Base-by-base conservation (phyloP, 2,888 invertebrate genomes). In the Boloria selene region DNA sequence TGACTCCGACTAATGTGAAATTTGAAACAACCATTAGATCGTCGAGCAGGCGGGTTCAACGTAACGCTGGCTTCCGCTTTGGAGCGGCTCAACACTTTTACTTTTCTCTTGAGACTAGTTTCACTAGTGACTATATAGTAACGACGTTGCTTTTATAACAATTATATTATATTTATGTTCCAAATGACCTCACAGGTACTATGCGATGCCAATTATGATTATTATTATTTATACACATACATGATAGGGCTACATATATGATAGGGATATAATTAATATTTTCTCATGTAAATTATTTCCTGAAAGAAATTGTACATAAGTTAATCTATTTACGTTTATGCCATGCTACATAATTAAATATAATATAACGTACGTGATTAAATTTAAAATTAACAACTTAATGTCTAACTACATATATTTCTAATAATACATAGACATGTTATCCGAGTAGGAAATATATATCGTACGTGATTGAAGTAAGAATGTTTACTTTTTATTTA, bases 101-200 rank as follows among this genome's bases (percentile, higher is more conserved):
- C 90, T 90, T 90, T 90, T 86, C 86, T 86, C 84, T 80, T 75
- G 75, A 74, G 69, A 79, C 79, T 76, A 74, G 78, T 77, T 74
- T 73, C 77, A 73, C 71, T 70, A 61, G 10, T 45, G 56, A 55
- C 55, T 56, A 26, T 44, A 22, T 45, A 16, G 56, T 67, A 61
- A 61, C 64, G 61, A 54, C 51, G 59, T 53, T 49, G 26, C 47
- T 61, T 63, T 65, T 58, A 56, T 61, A 64, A 62, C 44, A 60
- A 44, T 65, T 64, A 52, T 63, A 18, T 42, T 47, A 60, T 54
- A 47, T 17, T n/a, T 26, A 18, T 17, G 49, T 49, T 14, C 2
- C 0, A 42, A 0, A 42, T 17, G 3, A 14, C 13, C 10, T 5
- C 6, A 26, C 17, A 45, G 3, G 16, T 58, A 47, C 3, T n/a